Conservation (phyloP, 1,140 invertebrate genomes). For the Aphelenchoides avenae region DNA sequence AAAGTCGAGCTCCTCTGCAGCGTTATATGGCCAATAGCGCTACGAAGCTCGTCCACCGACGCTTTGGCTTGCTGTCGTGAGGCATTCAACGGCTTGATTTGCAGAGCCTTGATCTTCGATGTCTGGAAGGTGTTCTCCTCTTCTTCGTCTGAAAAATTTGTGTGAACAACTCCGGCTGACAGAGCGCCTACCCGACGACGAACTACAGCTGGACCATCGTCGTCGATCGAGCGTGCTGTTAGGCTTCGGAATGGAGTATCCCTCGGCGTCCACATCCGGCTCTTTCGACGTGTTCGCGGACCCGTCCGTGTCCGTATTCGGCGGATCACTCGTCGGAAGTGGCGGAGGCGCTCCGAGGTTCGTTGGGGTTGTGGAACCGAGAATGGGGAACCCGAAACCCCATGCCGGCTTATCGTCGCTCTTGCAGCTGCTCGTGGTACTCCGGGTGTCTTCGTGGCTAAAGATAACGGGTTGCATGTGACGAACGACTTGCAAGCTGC, state of each 20-base stretch:
- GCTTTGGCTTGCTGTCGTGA: conserved; percentile 44
- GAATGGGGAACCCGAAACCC: conserved; percentile 1
- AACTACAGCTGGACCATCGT: conserved; percentile 24
- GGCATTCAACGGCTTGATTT: conserved; percentile 52
- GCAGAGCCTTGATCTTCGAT: conserved; percentile 50
- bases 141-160: conserved; percentile 34
- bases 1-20: conserved; percentile 48
- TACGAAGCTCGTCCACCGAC: conserved; percentile 54
- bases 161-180: background rate
- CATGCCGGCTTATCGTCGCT: conserved; percentile 43
- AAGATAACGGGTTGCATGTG: background rate
- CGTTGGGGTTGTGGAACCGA: background rate
- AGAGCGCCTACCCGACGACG: conserved; percentile 15
- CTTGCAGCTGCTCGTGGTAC: conserved; percentile 38
- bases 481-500: background rate
- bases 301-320: conserved; percentile 1
- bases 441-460: conserved; percentile 16
- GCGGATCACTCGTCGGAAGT: conserved; percentile 21
- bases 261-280: background rate
- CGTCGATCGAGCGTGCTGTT: background rate
- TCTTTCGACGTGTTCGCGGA: background rate
- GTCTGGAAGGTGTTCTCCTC: conserved; percentile 47
- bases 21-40: conserved; percentile 51
- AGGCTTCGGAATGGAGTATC: background rate
- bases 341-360: conserved; percentile 26